Percentiles rank a stretch among this genome's conserved stretches.
Evolutionary conservation across 2,888 invertebrate species (phyloP).

Genomic region (Clusia tigrina): DNA sequence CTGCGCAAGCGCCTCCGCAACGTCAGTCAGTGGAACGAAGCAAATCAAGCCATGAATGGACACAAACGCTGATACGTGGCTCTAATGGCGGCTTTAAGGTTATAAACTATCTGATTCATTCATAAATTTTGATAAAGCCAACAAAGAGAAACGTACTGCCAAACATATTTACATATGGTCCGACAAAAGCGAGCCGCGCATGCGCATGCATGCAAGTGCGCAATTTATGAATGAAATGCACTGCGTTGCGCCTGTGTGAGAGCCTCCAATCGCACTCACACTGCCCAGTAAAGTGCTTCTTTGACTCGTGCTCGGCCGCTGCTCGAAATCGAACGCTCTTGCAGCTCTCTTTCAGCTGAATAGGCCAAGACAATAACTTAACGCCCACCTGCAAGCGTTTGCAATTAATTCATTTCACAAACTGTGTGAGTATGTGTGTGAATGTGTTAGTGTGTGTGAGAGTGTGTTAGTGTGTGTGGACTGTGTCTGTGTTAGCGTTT

Average conservation of each 20-base stretch:
- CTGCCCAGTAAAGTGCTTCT: background rate
- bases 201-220: background rate
- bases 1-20: background rate
- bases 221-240: background rate
- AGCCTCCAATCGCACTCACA: background rate
- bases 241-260: background rate
- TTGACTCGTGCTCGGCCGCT: background rate
- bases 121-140: background rate
- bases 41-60: too few species aligned
- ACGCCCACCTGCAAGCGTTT: conserved; percentile 18
- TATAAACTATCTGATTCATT: background rate
- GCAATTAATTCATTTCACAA: conserved; percentile 7
- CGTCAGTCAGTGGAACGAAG: background rate
- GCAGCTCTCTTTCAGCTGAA: background rate
- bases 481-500: conserved; percentile 1
- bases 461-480: background rate
- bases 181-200: background rate
- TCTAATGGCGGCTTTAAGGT: too few species aligned
- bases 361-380: background rate
- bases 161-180: background rate
- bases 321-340: too few species aligned
- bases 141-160: background rate
- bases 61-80: too few species aligned
- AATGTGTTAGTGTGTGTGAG: background rate
- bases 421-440: background rate